Base-by-base conservation (phyloP, 2,888 invertebrate species). In the Nasonovia ribisnigri region DNA sequence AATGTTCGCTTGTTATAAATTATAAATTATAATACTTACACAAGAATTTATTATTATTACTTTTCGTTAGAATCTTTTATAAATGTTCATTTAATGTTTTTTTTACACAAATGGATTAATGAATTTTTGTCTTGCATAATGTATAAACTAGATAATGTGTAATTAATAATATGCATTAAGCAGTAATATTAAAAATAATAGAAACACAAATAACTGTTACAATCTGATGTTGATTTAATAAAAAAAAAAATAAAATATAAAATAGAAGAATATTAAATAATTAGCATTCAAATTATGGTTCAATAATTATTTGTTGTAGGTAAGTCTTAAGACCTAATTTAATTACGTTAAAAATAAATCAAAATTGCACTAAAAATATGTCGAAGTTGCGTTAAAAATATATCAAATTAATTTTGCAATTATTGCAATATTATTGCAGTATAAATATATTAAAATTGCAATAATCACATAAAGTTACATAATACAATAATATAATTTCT, bases 151-250 rank as follows among this genome's bases (percentile, higher is more conserved):
- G 84, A 91, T 91, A 54, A 91, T 57, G n/a, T 43, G n/a, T 43
- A 84, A 43, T 54, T 91, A 91, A 91, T 91, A 77, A 77, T 91
- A 91, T 57, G n/a, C n/a, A 84, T 84, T 46, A 57, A n/a, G 20
- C n/a, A 43, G 77, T 51, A n/a, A 24, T 67, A n/a, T n/a, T n/a
- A 54, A 42, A 89, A 89, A 90, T 46, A n/a, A 57, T 8, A 90
- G n/a, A 11, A 46, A 36, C 4, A 36, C 24, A 90, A 36, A 60
- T 36, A 67, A 51, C 36, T 36, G 36, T 36, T 77, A 77, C 3
- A 20, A 36, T 20, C 36, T 77, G 20, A 77, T 77, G 36, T 77
- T 20, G 36, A 77, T 77, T 77, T 77, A 77, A 77, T 77, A 36
- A 20, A 36, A 36, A 6, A 36, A 36, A 77, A 36, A 36, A 36